Evolutionary conservation across 2,113 vertebrate species (phyloP).

Genomic region (Marcusenius ussheri): DNA sequence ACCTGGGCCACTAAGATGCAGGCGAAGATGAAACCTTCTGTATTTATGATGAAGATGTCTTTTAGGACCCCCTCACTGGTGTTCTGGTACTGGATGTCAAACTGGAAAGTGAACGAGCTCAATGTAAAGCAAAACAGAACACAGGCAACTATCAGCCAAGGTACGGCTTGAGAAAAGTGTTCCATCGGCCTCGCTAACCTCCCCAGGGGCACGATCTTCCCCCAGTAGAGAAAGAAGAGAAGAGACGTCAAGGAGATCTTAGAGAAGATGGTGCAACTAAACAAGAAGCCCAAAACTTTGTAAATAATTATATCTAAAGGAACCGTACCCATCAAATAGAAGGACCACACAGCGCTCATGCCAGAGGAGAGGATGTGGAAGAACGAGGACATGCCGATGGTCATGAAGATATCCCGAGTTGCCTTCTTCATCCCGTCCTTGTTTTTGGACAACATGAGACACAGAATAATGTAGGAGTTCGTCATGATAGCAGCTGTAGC

Average conservation of each 20-base stretch:
- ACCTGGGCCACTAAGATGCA: not conserved
- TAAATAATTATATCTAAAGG: not conserved
- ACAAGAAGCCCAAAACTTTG: not conserved
- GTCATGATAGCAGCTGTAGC: not conserved
- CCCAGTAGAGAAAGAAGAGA: conserved; percentile 6
- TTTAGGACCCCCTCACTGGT: not conserved
- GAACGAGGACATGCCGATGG: not conserved
- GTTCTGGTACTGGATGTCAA: not conserved
- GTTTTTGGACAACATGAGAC: not conserved
- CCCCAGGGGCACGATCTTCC: not conserved
- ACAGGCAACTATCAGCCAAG: not conserved
- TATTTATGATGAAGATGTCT: not conserved
- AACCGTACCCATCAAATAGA: not conserved
- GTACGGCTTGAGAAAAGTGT: not conserved
- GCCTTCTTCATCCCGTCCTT: not conserved
- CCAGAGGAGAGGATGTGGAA: not conserved
- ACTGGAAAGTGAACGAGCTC: not conserved
- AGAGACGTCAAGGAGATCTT: not conserved
- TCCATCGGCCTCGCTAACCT: not conserved
- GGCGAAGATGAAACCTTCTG: not conserved
- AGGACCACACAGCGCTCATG: not conserved
- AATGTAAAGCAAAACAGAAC: not conserved
- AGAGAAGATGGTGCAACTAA: not conserved
- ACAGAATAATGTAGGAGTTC: not conserved
- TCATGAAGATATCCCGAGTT: not conserved